phyloP scores from a whole-genome alignment of 2,888 invertebrate genomes.

The Phortica okadai region DNA sequence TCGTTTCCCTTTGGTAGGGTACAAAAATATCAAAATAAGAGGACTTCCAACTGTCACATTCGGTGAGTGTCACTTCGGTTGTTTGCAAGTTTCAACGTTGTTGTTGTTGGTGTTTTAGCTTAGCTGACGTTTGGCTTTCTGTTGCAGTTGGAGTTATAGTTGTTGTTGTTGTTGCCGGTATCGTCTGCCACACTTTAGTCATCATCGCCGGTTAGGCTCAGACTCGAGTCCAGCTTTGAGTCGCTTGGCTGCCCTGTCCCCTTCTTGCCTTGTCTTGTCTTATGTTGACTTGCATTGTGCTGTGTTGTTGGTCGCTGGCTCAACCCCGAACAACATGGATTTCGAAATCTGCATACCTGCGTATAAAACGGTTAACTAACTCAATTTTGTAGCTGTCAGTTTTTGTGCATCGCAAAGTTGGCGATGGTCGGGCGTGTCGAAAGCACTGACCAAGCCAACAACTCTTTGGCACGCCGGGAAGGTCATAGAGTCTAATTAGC shows the following conservation, averaged over 20 bases:
- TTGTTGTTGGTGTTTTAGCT: slow-evolving; percentile 20
- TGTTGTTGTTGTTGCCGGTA: slow-evolving; percentile 12
- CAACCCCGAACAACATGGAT: slow-evolving; percentile 29
- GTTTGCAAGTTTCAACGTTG: slow-evolving; percentile 38
- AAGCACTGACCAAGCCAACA: neutral
- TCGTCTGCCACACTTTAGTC: slow-evolving; percentile 22
- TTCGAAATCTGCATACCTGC: slow-evolving; percentile 71
- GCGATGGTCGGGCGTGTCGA: neutral
- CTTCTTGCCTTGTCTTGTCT: neutral
- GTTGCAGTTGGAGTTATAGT: slow-evolving; percentile 19
- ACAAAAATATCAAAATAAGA: slow-evolving; percentile 20
- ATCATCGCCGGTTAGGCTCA: slow-evolving; percentile 30
- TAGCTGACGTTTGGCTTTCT: slow-evolving; percentile 41
- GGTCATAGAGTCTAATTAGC: slow-evolving; percentile 27
- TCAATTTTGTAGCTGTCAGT: slow-evolving; percentile 76
- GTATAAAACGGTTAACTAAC: slow-evolving; percentile 77
- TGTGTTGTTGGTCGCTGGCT: slow-evolving; percentile 27
- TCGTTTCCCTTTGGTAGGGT: neutral
- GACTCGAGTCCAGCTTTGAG: slow-evolving; percentile 16
- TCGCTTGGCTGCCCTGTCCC: neutral
- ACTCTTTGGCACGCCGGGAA: neutral
- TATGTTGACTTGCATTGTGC: neutral
- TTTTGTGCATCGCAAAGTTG: slow-evolving; percentile 16
- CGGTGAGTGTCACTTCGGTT: slow-evolving; percentile 67
- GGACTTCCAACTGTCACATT: slow-evolving; percentile 58